Evolutionary conservation across 2,888 invertebrate genomes (phyloP), one percentile per base, ranked within the genome.

Genomic region (Chymomyza amoena): DNA sequence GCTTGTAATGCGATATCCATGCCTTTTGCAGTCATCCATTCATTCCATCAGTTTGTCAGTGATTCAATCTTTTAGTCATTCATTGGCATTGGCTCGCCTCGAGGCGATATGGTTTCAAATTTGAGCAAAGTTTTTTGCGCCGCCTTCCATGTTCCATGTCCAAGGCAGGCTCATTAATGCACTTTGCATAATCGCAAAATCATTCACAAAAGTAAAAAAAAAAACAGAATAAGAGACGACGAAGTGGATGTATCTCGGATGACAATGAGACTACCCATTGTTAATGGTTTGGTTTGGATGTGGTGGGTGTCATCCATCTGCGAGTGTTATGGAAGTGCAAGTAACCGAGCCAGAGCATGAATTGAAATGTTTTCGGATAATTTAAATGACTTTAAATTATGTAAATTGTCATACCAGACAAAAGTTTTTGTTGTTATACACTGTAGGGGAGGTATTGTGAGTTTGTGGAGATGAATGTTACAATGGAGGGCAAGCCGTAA

Each of bases 351-450:
- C 51, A 13, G 32, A 69, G 61, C 66, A 63, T 72, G 79, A 84
- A 83, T 80, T 81, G 81, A 89, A 84, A 89, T 89, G 87, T 89
- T 84, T 88, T 87, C 84, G 75, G 86, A 84, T 85, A 85, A 85
- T 85, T 89, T 89, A 86, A 89, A 88, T 83, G 84, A 83, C 84
- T 85, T 79, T 89, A 88, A 90, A 89, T 90, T 90, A 90, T 90
- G 89, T 90, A 90, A 90, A 90, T 90, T 90, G 85, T 87, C 80
- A 78, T 79, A 73, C 78, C 81, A 90, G 89, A 90, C 90, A 81
- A 81, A 65, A 66, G 69, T 52, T 52, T 7, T 54, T 54, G 54
- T 54, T 54, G 54, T 54, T 54, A 32, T 32, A 32, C 32, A 1
- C 32, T 32, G 32, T 32, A 32, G 7, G 6, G 5, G 9, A 32